Conservation (phyloP, 2,797 vertebrate genomes). For the Phrynocephalus vlangalii region DNA sequence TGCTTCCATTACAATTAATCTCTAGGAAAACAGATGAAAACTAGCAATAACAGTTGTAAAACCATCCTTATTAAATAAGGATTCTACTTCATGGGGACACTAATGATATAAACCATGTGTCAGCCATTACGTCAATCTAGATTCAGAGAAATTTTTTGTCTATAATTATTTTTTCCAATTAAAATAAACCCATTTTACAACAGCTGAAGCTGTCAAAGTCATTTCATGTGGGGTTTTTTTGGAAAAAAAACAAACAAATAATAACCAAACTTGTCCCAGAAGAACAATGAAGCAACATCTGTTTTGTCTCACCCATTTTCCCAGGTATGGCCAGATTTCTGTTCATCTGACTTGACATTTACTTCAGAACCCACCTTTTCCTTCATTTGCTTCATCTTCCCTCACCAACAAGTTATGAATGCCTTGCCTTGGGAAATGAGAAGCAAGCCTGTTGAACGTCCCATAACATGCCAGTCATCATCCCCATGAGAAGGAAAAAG, state of each 20-base stretch:
- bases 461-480: background rate
- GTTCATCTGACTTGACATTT: background rate
- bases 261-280: conserved; percentile 22
- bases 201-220: background rate
- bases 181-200: conserved; percentile 28
- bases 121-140: background rate
- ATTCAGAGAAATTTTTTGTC: background rate
- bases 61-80: conserved; percentile 12
- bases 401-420: too few relatives aligned
- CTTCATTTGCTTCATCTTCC: background rate
- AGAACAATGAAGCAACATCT: conserved; percentile 37
- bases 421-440: too few relatives aligned
- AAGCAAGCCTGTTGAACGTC: background rate
- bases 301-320: conserved; percentile 12
- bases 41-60: conserved; percentile 14
- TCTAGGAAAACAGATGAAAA: conserved; percentile 11
- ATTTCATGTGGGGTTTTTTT: conserved; percentile 1
- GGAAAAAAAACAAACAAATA: background rate
- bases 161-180: conserved; percentile 35
- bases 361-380: background rate
- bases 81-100: background rate
- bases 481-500: background rate
- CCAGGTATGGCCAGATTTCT: background rate
- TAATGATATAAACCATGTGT: conserved; percentile 11
- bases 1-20: conserved; percentile 22